Evolutionary conservation across 2,797 vertebrate genomes (phyloP), one percentile per base, ranked within the genome.

Genomic region (Enteromius trimaculatus): DNA sequence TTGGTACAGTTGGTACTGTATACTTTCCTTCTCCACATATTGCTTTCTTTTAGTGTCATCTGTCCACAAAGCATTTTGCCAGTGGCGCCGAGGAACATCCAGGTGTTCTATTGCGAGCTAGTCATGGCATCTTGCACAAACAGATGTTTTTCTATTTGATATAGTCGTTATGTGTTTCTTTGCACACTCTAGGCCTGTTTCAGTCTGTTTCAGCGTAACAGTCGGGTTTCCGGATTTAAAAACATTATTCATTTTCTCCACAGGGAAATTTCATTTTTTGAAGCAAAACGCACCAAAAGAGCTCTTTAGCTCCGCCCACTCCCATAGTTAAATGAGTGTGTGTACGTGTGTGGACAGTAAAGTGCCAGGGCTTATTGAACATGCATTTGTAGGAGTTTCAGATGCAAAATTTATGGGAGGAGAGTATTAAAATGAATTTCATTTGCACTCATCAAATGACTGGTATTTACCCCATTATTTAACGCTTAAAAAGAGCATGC

Each of bases 71-170:
- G 31, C 42, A 78, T 39, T 68, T 53, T 42, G 77, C 58, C 58
- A 31, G 39, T n/a, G 64, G 29, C 16, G 0, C 14, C 51, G 64
- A 66, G 31, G 31, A 79, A 37, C 14, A 23, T 69, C 47, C 78
- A 79, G 78, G n/a, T 69, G 78, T 55, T 69, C 62, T 37, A 31
- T 55, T 39, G 64, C 44, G 6, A 69, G 60, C 29, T 31, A 34
- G 26, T 49, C 37, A 79, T n/a, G 10, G 47, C 13, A 79, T 55
- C 49, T 69, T 55, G 13, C 64, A 53, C 21, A 79, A 79, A 69
- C 77, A 69, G 31, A 55, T 79, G 47, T 21, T 51, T 53, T 68
- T 39, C 65, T 68, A 66, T 69, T 55, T 53, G n/a, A 37, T 69
- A 39, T 53, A 69, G 65, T 44, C 58, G 49, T 47, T 31, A 78